Evolutionary conservation across 2,888 invertebrate genomes (phyloP), one percentile per base, ranked within the genome.

Genomic region (Colostygia pectinataria): DNA sequence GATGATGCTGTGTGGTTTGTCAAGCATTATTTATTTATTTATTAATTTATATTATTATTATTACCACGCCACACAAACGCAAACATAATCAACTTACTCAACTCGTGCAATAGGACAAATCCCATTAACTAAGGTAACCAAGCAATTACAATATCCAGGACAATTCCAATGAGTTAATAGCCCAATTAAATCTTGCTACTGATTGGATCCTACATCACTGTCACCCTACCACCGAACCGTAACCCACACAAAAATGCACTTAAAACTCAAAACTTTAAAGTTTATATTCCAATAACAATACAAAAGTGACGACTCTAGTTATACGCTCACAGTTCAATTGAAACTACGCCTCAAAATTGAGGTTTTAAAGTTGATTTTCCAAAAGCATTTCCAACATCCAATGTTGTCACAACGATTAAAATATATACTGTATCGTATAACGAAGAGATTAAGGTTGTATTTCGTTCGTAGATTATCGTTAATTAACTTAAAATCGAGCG

Each of bases 161-260:
- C 73, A 66, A 67, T 68, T 63, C 56, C 55, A 68, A 72, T 65
- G 61, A 71, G 63, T 70, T 70, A 73, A 74, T 69, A 61, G 62
- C 58, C 54, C 70, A 73, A 74, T 72, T 70, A 62, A 59, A 70
- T 57, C 64, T 45, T 36, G 47, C 50, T 59, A 52, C 68, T 72
- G 75, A 75, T 75, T 75, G 71, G 65, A 61, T 68, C 50, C 63
- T 75, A 45, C 41, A 56, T 75, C 75, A 74, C 59, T 66, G 73
- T 71, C 72, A 36, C 51, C 53, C 59, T 62, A 51, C 70, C 25
- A 41, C 49, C 52, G 55, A 45, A 25, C 9, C 9, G n/a, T 2
- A 7, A n/a, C 7, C 14, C 39, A 45, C 36, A 23, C 47, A 8
- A 41, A 49, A 51, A 23, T 3, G 8, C 1, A 31, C 38, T 29